Evolutionary conservation across 2,113 vertebrate genomes (phyloP).

Genomic region (Egretta garzetta): DNA sequence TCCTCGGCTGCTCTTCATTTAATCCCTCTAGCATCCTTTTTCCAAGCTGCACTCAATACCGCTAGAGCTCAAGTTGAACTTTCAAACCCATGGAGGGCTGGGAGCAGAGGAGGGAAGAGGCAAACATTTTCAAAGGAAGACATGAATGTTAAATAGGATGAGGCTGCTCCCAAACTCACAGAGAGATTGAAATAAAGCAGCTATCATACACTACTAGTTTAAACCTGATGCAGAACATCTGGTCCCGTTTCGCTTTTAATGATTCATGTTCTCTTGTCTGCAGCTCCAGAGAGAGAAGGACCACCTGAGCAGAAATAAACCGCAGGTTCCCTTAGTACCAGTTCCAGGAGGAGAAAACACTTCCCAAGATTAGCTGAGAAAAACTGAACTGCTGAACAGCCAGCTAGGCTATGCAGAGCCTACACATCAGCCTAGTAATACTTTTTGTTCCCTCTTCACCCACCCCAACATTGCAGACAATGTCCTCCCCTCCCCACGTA

Average conservation of each 20-base stretch:
- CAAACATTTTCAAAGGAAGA: conserved; percentile 16
- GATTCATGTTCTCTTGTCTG: not conserved
- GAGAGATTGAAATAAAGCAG: not conserved
- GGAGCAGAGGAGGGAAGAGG: not conserved
- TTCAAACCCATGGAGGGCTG: not conserved
- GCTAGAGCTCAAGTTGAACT: not conserved
- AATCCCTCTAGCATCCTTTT: not conserved
- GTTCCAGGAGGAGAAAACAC: conserved; percentile 5
- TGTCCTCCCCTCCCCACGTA: accelerated
- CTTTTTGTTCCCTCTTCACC: not conserved
- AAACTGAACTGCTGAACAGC: not conserved
- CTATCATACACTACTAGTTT: not conserved
- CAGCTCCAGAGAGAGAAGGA: not conserved
- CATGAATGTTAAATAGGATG: not conserved
- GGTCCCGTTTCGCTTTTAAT: not conserved
- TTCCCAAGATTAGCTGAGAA: not conserved
- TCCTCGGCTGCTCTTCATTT: not conserved
- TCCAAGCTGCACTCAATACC: not conserved
- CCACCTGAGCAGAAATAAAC: not conserved
- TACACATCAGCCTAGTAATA: not conserved
- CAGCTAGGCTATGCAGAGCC: not conserved
- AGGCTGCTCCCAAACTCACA: not conserved
- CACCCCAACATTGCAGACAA: not conserved
- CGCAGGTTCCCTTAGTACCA: not conserved
- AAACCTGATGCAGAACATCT: conserved; percentile 35